These are phyloP conservation scores for Scaptodrosophila latifasciaeformis DNA, from an alignment of 2,888 invertebrate species.

Conservation along the genomic window DNA sequence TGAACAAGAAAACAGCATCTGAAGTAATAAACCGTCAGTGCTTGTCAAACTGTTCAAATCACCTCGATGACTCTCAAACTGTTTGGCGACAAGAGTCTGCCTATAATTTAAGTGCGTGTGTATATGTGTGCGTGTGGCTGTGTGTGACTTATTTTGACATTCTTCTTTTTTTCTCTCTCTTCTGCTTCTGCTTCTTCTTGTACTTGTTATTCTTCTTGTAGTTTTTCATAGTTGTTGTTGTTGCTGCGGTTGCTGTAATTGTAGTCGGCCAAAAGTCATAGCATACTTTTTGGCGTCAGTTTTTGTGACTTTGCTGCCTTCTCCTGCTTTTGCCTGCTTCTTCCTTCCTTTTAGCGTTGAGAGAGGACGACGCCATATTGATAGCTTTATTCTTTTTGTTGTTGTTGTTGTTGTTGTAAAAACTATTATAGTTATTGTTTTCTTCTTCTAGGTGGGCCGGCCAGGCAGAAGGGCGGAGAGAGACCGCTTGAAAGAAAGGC, in stretches of 20 bases:
- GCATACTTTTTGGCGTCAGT: slow-evolving; percentile 61
- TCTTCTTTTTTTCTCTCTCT: no score
- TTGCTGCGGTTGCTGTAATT: background rate
- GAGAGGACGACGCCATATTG: background rate
- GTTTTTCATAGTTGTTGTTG: no score
- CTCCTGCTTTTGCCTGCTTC: no score
- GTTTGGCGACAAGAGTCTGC: background rate
- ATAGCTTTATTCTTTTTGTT: background rate
- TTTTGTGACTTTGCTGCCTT: no score
- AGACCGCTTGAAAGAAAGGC: background rate
- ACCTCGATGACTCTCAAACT: slow-evolving; percentile 2
- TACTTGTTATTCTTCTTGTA: no score
- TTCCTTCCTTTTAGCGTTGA: no score
- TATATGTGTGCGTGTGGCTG: background rate
- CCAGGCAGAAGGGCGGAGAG: background rate
- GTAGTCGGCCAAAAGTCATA: slow-evolving; percentile 53
- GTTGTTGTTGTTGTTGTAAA: background rate
- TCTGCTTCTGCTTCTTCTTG: no score
- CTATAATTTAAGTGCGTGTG: background rate
- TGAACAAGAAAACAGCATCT: no score
- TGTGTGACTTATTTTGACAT: slow-evolving; percentile 9
- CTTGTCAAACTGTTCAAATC: no score
- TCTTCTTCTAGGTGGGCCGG: background rate
- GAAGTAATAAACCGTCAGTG: no score
- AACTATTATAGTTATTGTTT: slow-evolving; percentile 1